These are phyloP conservation scores for Catajapyx aquilonaris DNA, from an alignment of 1,140 invertebrate genomes.

Conservation along the genomic window DNA sequence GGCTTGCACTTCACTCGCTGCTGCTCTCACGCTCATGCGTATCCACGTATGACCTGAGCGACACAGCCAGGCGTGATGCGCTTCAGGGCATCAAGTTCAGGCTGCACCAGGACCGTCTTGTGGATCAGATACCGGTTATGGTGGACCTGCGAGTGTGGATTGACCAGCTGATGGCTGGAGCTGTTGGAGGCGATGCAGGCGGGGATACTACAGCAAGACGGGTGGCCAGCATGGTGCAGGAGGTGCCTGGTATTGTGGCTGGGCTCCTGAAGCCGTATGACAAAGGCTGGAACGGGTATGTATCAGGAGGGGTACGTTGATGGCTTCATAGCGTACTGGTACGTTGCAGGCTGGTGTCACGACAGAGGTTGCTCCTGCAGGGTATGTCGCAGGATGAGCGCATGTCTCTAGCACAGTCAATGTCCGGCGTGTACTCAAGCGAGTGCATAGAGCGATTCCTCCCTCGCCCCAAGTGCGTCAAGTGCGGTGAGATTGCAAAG, in stretches of 20 bases:
- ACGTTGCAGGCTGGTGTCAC: no score
- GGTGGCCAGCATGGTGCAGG: no score
- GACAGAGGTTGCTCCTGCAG: no score
- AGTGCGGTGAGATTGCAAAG: conserved; percentile 9
- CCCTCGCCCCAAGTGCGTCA: conserved; percentile 9
- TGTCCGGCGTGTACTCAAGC: neutral
- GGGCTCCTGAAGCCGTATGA: no score
- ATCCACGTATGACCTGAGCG: neutral
- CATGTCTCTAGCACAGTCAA: no score
- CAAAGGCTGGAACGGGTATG: no score
- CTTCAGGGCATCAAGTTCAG: neutral
- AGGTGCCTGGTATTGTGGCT: no score
- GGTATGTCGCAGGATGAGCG: no score
- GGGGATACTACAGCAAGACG: neutral
- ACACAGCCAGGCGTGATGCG: neutral
- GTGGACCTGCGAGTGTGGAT: neutral
- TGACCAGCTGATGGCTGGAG: neutral
- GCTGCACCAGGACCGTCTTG: neutral
- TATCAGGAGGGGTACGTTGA: no score
- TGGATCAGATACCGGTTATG: neutral
- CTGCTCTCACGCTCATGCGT: neutral
- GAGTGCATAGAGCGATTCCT: neutral
- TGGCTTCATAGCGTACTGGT: no score
- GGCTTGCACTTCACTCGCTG: neutral
- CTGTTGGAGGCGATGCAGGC: neutral